Conservation (phyloP, 2,888 invertebrate genomes). For the Hirtodrosophila cameraria region DNA sequence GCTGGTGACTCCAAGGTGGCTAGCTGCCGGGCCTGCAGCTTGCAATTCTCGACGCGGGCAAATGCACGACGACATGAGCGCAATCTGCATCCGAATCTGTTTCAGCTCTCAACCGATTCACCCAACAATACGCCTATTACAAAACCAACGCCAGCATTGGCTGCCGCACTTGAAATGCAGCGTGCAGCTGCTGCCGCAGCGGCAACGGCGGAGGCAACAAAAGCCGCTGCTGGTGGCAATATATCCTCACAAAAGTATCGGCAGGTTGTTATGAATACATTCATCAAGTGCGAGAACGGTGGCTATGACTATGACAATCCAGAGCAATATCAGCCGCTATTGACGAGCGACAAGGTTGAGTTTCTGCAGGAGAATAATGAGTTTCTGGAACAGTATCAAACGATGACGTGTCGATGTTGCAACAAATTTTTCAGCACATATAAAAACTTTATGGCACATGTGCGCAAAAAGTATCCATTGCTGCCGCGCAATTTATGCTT, state of each 20-base stretch:
- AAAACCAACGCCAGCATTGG: conserved; percentile 78
- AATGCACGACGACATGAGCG: conserved; percentile 84
- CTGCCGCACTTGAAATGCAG: conserved; percentile 80
- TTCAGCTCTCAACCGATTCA: conserved; percentile 71
- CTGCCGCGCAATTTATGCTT: conserved; percentile 84
- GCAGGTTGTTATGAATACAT: conserved; percentile 79
- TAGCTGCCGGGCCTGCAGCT: conserved; percentile 83
- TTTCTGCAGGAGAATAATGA: conserved; percentile 83
- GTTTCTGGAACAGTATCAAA: conserved; percentile 84
- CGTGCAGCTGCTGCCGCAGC: conserved; percentile 74
- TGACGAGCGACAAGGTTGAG: conserved; percentile 82
- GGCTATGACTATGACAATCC: conserved; percentile 83
- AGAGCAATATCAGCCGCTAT: conserved; percentile 82
- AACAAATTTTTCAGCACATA: conserved; percentile 82
- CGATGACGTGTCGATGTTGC: conserved; percentile 84
- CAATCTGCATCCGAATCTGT: conserved; percentile 83
- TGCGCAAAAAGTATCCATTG: conserved; percentile 83
- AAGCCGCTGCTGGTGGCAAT: conserved; percentile 67
- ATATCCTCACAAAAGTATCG: conserved; percentile 78
- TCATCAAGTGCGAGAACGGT: conserved; percentile 76
- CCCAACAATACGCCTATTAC: conserved; percentile 75
- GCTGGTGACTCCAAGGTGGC: conserved; percentile 80
- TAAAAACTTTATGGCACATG: conserved; percentile 84
- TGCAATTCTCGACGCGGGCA: conserved; percentile 84
- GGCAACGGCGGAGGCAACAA: conserved; percentile 70